Conservation (phyloP, 2,888 invertebrate genomes). For the Mechanitis mazaeus region DNA sequence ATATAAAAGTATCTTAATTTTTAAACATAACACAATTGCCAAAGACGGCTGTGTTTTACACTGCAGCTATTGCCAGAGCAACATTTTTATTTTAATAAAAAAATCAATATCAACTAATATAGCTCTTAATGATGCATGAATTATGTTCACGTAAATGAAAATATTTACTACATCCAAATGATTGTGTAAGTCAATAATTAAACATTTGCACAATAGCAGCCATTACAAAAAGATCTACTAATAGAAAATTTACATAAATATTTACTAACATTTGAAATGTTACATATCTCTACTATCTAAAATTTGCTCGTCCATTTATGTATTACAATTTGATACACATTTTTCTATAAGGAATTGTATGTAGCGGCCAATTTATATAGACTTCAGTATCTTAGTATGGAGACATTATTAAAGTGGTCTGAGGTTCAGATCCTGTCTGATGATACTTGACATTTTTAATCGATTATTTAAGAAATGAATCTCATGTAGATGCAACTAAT, state of each 20-base stretch:
- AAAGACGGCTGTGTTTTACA: background rate
- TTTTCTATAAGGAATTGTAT: slow-evolving; percentile 37
- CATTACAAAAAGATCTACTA: background rate
- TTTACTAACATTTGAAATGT: slow-evolving; percentile 10
- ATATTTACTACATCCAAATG: background rate
- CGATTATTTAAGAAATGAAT: background rate
- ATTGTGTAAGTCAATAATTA: background rate
- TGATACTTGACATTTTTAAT: too few species aligned
- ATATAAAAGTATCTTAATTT: too few species aligned
- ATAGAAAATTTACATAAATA: slow-evolving; percentile 5
- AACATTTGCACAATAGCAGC: background rate
- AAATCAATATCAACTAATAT: background rate
- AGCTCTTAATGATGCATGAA: background rate
- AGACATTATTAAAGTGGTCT: too few species aligned
- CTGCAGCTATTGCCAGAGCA: background rate
- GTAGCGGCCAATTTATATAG: slow-evolving; percentile 44
- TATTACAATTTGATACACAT: slow-evolving; percentile 28
- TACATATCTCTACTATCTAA: slow-evolving; percentile 17
- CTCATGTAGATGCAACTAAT: slow-evolving; percentile 9
- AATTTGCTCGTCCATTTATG: slow-evolving; percentile 7
- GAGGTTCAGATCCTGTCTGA: too few species aligned
- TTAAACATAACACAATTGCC: background rate
- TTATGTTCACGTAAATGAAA: background rate
- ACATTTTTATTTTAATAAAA: background rate
- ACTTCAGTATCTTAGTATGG: slow-evolving; percentile 32